Evolutionary conservation across 2,797 vertebrate genomes (phyloP), one percentile per base, ranked within the genome.

Genomic region (Pteronotus mesoamericanus): DNA sequence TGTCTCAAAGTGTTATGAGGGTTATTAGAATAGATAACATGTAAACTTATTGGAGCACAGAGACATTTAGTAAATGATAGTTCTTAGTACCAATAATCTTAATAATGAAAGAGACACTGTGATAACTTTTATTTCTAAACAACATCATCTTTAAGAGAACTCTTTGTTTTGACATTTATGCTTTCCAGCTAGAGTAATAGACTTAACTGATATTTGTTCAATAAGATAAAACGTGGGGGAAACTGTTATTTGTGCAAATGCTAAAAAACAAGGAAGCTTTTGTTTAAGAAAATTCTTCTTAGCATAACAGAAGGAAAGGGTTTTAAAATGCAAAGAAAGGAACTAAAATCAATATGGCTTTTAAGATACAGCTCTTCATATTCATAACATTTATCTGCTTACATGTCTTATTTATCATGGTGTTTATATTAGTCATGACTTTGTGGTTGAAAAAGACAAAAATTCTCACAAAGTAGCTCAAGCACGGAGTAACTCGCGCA

Each of bases 281-380:
- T 68, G 44, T 86, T 85, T 92, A 55, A 94, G 85, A 83, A 94
- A 95, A 94, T 86, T 89, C 19, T n/a, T 94, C 94, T 74, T 39
- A 80, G 48, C 89, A 46, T 89, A 89, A 94, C 24, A 82, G 32
- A n/a, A 94, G 37, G 21, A 88, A 95, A 78, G 29, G 55, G 0
- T 80, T 92, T 86, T 68, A 87, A 93, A 86, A 69, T 42, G 39
- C 21, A 57, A 55, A 64, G 83, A 42, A 34, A n/a, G 12, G 5
- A 34, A 64, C 68, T 78, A 44, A 86, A 91, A 55, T 44, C 48
- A 74, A 9, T 72, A 71, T 78, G 16, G 16, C 75, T 91, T 77
- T 93, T 91, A 88, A 68, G 79, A 91, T 75, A 82, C 0, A 93
- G 48, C 55, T 69, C 37, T 21, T 92, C 37, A 34, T 75, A 39